A percentile compares a stretch with the other conserved stretches of the same genome.
These are phyloP conservation scores for Nephrotoma guestfalica DNA, from an alignment of 2,888 invertebrate genomes.

Conservation along the genomic window DNA sequence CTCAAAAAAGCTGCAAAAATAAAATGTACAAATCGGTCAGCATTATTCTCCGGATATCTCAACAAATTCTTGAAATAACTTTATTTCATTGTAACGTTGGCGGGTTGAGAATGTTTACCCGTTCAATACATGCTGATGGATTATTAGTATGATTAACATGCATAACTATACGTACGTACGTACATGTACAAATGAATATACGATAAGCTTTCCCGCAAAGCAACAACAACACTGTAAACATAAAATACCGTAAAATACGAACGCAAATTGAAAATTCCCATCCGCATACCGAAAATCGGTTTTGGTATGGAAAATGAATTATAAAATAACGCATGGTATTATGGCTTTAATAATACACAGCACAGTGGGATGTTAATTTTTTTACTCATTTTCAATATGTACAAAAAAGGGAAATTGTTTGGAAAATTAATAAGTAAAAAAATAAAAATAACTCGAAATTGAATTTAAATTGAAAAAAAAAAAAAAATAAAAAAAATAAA, in stretches of 20 bases:
- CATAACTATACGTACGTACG: background rate
- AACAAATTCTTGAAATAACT: background rate
- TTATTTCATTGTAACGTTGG: too few species aligned
- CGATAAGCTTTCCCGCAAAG: background rate
- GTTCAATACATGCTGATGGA: background rate
- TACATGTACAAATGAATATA: background rate
- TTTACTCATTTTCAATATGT: background rate
- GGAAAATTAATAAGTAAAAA: conserved; percentile 1
- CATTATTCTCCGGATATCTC: background rate
- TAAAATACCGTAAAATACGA: background rate
- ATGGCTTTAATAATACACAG: background rate
- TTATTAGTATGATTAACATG: background rate
- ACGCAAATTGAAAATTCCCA: background rate
- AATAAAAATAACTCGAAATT: background rate
- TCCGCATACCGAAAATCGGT: background rate
- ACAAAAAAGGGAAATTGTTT: conserved; percentile 1
- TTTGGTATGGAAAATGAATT: background rate
- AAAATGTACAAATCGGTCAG: background rate
- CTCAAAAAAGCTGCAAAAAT: background rate
- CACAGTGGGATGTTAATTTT: background rate
- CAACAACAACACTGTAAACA: background rate
- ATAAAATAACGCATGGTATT: background rate
- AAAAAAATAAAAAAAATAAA: background rate
- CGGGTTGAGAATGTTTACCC: background rate
- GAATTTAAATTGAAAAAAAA: background rate